phyloP scores from a whole-genome alignment of 2,797 vertebrate genomes.

The Stomatorhinus walkeri region DNA sequence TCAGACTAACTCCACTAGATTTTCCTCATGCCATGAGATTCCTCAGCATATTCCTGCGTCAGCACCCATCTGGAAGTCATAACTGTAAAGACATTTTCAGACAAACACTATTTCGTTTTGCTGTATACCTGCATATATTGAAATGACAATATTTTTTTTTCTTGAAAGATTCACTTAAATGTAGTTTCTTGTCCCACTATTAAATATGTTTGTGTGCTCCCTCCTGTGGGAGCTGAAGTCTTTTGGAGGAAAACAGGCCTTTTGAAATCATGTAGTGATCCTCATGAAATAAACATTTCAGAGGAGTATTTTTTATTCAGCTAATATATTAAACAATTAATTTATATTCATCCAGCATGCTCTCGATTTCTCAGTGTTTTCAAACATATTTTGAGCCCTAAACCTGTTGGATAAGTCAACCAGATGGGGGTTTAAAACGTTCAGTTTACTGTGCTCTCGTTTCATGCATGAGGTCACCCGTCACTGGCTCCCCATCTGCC shows the following conservation, averaged over 20 bases:
- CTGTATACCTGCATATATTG: neutral
- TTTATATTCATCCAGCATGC: neutral
- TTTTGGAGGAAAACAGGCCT: neutral
- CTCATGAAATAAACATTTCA: neutral
- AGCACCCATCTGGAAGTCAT: neutral
- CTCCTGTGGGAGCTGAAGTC: neutral
- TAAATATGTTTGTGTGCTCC: neutral
- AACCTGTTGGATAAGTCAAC: constrained; percentile 51
- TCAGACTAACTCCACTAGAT: neutral
- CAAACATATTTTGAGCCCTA: neutral
- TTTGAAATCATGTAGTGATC: neutral
- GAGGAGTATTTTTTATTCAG: neutral
- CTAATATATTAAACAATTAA: neutral
- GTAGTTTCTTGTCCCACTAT: neutral
- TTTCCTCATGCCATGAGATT: neutral
- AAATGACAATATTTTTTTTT: neutral
- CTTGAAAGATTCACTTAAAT: neutral
- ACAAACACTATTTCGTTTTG: neutral
- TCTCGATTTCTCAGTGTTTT: neutral
- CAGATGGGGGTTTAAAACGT: constrained; percentile 73
- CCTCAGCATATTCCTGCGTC: neutral
- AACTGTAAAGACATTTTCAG: neutral
- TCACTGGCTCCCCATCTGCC: constrained; percentile 88
- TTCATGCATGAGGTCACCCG: constrained; percentile 76
- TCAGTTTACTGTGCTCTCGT: constrained; percentile 69